Percentiles rank a stretch among this genome's conserved stretches.
phyloP scores from a whole-genome alignment of 2,113 vertebrate species.

The Zosterops japonicus region DNA sequence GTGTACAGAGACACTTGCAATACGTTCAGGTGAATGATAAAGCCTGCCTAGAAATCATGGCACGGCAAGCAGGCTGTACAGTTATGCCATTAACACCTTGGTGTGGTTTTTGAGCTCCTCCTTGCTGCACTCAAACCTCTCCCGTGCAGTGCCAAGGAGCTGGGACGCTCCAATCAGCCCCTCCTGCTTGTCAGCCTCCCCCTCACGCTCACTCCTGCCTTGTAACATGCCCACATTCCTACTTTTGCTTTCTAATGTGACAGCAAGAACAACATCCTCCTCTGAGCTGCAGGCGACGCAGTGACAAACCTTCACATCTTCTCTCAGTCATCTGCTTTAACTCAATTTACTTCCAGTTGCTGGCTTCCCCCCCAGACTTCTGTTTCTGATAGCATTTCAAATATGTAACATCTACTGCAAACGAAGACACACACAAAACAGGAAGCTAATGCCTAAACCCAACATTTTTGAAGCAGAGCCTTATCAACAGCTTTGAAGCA shows the following conservation, averaged over 20 bases:
- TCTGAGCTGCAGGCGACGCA: accelerated
- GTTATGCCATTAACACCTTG: neutral
- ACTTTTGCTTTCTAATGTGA: neutral
- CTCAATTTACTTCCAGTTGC: neutral
- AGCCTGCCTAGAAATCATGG: neutral
- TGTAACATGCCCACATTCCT: accelerated
- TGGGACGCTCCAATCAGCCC: neutral
- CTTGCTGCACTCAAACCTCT: neutral
- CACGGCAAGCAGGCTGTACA: neutral
- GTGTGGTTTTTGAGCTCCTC: neutral
- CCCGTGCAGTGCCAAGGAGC: neutral
- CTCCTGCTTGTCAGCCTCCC: neutral
- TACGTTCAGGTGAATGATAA: neutral
- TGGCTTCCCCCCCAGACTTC: neutral
- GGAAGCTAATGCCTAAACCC: neutral
- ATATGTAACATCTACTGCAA: neutral
- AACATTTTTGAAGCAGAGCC: neutral
- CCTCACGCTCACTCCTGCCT: neutral
- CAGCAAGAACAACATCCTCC: neutral
- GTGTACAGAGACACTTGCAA: neutral
- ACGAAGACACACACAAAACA: neutral
- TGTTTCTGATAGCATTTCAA: neutral
- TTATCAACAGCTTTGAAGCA: neutral
- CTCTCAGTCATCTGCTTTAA: neutral
- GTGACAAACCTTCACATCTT: neutral